Conservation (phyloP, 2,888 invertebrate species). For the Ophonus ardosiacus region DNA sequence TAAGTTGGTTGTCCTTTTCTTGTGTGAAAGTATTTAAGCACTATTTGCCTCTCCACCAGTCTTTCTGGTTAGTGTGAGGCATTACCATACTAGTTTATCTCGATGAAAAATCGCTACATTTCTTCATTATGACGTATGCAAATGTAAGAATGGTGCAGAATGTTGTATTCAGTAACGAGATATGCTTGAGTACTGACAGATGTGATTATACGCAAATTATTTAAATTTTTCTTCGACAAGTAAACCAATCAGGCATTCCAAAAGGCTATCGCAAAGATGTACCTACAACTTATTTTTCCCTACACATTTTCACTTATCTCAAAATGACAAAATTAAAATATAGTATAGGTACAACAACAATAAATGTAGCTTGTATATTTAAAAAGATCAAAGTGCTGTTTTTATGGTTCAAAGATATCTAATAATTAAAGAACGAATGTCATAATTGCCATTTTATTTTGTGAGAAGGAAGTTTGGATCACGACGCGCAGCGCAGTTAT, state of each 20-base stretch:
- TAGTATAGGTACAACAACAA: too few relatives aligned
- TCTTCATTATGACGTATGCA: slow-evolving; percentile 48
- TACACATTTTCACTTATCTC: background rate
- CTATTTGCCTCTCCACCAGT: slow-evolving; percentile 10
- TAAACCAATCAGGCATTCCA: slow-evolving; percentile 3
- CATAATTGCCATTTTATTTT: too few relatives aligned
- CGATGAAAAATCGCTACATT: slow-evolving; percentile 46
- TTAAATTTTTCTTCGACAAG: slow-evolving; percentile 28
- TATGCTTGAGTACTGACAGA: slow-evolving; percentile 11
- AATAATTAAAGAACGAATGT: too few relatives aligned
- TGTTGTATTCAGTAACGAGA: slow-evolving; percentile 40
- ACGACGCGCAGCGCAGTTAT: too few relatives aligned
- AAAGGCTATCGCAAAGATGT: background rate
- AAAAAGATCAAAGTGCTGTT: too few relatives aligned
- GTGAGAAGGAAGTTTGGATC: too few relatives aligned
- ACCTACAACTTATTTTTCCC: background rate
- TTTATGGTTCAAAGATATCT: too few relatives aligned
- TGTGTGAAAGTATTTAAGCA: slow-evolving; percentile 36
- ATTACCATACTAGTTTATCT: slow-evolving; percentile 53
- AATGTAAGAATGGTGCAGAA: slow-evolving; percentile 43
- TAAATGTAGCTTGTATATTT: too few relatives aligned
- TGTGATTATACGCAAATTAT: slow-evolving; percentile 46
- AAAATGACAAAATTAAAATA: background rate
- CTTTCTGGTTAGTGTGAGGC: slow-evolving; percentile 7
- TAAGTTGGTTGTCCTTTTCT: background rate